Percentiles rank a stretch among this genome's conserved stretches.
Evolutionary conservation across 2,888 invertebrate genomes (phyloP).

Genomic region (Byasa hedistus): DNA sequence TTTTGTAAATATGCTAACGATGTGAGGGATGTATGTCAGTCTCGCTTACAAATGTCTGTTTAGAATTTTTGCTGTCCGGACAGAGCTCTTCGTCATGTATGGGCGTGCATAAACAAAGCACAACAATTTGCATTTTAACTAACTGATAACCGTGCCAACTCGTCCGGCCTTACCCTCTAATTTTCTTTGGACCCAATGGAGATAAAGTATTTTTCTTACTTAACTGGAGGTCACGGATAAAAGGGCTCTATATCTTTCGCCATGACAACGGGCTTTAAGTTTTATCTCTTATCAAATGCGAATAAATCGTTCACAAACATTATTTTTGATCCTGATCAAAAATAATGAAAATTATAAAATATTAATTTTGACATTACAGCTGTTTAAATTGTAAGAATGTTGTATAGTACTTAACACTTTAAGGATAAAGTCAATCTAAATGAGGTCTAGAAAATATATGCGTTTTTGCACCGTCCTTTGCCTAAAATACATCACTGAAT

Average conservation of each 20-base stretch:
- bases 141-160: slow-evolving; percentile 68
- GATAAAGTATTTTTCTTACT: slow-evolving; percentile 61
- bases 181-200: slow-evolving; percentile 53
- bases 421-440: no score
- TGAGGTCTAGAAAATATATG: no score
- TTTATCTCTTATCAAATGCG: slow-evolving; percentile 35
- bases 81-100: slow-evolving; percentile 51
- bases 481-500: no score
- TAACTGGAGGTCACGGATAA: slow-evolving; percentile 50
- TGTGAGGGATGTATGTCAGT: slow-evolving; percentile 47
- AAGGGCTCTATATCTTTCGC: slow-evolving; percentile 53
- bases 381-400: no score
- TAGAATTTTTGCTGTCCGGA: slow-evolving; percentile 59
- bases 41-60: slow-evolving; percentile 64
- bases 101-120: slow-evolving; percentile 65
- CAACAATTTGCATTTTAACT: slow-evolving; percentile 75
- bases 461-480: no score
- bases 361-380: neutral
- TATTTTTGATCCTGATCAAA: neutral
- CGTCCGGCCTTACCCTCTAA: slow-evolving; percentile 53
- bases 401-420: no score
- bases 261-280: slow-evolving; percentile 53
- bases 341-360: no score
- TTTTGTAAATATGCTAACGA: slow-evolving; percentile 42
- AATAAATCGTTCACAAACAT: neutral